These are phyloP conservation scores for Clanis bilineata DNA, from an alignment of 2,888 invertebrate genomes.

Conservation along the genomic window DNA sequence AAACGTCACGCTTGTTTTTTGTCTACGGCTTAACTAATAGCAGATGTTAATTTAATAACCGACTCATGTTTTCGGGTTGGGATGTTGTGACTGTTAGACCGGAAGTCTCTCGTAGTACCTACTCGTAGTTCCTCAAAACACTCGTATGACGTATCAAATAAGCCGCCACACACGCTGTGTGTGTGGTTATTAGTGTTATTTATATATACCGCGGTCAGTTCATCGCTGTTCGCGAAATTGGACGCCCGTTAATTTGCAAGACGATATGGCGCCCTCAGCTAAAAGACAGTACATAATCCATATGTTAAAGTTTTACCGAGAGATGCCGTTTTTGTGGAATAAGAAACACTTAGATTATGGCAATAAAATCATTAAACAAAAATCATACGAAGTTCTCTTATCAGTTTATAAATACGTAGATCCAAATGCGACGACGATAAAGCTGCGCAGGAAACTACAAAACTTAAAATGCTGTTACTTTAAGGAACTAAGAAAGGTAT, in stretches of 20 bases:
- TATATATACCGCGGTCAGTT: neutral
- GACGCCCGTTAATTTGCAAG: neutral
- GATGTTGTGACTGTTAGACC: too few species aligned
- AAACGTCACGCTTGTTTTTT: too few species aligned
- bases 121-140: too few species aligned
- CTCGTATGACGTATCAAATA: too few species aligned
- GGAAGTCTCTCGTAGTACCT: too few species aligned
- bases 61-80: too few species aligned
- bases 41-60: too few species aligned
- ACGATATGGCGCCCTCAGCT: neutral
- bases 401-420: neutral
- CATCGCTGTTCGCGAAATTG: neutral
- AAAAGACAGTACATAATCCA: neutral
- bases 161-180: too few species aligned
- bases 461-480: neutral
- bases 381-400: neutral
- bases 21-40: too few species aligned
- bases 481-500: neutral
- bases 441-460: neutral
- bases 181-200: too few species aligned
- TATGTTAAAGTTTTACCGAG: neutral
- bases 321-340: neutral
- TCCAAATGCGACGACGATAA: neutral
- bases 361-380: neutral
- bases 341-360: neutral